Evolutionary conservation across 2,888 invertebrate species (phyloP), one percentile per base, ranked within the genome.

Genomic region (Erebia ligea): DNA sequence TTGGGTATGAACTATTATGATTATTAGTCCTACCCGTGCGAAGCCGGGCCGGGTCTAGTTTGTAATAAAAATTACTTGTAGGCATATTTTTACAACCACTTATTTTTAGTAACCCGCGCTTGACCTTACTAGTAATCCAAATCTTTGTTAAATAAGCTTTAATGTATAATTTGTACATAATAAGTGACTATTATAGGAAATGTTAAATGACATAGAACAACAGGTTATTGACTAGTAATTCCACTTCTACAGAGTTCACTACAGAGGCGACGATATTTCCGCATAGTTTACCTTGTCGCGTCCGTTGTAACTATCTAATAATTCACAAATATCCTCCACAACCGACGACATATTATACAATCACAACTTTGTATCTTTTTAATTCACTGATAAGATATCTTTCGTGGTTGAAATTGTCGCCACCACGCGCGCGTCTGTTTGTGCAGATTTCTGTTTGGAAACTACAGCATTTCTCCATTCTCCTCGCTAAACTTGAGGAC

Each of bases 261-360:
- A 88, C 85, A 84, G 86, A 88, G 86, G 86, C 75, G 78, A 64
- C 65, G 75, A 71, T 57, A 67, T 80, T 89, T 90, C 88, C 88
- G 89, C 86, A 86, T 88, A 82, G 77, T 81, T 87, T 91, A 96
- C 96, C 95, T 97, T 97, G 92, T 98, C 98, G 84, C 98, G 94
- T n/a, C 98, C 98, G 83, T 95, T 95, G 84, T 98, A 97, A 63
- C 96, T 96, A 76, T 97, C 96, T 77, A 98, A 92, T 82, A 97
- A 94, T 81, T 95, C 95, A 86, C 96, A 96, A 83, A 96, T 94
- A 92, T 95, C 95, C 82, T 93, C 93, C 67, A 86, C 77, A 72
- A 89, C 68, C 25, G 90, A 84, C 79, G 89, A 86, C 92, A 92
- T 93, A 76, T 52, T 50, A 75, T 76, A 65, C 67, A 77, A 62